Conservation (phyloP, 2,888 invertebrate genomes). For the Chesias legatella region DNA sequence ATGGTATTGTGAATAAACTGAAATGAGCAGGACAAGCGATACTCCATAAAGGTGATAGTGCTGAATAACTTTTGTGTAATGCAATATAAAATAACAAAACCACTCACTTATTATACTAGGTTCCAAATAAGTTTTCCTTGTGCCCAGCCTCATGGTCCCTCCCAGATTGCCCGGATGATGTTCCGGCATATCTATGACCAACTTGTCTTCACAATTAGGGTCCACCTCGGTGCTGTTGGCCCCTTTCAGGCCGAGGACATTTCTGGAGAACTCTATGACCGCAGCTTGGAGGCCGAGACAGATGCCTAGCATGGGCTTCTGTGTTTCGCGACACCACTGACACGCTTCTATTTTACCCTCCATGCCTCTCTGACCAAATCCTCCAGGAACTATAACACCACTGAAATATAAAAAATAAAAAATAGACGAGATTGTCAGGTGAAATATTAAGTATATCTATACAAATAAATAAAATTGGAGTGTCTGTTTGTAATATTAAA, state of each 20-base stretch:
- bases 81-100: conserved; percentile 1
- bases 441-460: no score
- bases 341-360: conserved; percentile 98
- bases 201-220: conserved; percentile 85
- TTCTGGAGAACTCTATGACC: conserved; percentile 96
- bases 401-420: conserved; percentile 60
- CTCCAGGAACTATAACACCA: conserved; percentile 97
- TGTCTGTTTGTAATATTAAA: no score
- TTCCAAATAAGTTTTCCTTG: conserved; percentile 91
- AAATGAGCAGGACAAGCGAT: no score
- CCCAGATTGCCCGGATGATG: conserved; percentile 96
- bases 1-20: no score
- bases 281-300: conserved; percentile 99
- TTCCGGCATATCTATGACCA: conserved; percentile 99
- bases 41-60: no score
- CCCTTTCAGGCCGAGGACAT: conserved; percentile 86
- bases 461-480: no score
- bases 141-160: conserved; percentile 99
- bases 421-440: neutral
- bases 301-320: conserved; percentile 96
- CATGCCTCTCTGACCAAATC: conserved; percentile 97
- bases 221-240: conserved; percentile 95
- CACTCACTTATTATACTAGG: conserved; percentile 82
- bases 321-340: conserved; percentile 94
- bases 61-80: no score